Conservation (phyloP, 2,113 vertebrate genomes). For the Malaclemys terrapin region DNA sequence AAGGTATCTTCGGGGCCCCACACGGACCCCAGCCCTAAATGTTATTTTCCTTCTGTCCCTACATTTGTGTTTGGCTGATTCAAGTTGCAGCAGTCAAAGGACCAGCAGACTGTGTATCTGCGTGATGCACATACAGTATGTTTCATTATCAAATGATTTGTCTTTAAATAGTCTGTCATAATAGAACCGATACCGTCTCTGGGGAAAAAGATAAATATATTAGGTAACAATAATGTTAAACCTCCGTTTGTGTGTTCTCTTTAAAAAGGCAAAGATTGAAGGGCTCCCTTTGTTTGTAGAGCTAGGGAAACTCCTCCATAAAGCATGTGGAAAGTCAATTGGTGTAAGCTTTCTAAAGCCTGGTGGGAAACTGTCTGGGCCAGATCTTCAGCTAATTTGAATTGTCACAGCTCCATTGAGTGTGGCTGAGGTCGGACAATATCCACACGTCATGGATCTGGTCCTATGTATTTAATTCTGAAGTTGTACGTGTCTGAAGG, state of each 20-base stretch:
- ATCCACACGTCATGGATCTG: accelerated
- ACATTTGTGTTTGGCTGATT: background rate
- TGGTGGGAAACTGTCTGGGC: accelerated
- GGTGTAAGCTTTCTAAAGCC: background rate
- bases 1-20: background rate
- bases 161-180: background rate
- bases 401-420: background rate
- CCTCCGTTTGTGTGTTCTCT: background rate
- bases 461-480: background rate
- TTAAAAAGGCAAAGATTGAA: background rate
- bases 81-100: background rate
- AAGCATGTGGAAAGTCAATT: accelerated
- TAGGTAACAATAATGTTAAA: background rate
- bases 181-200: background rate
- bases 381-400: background rate
- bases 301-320: accelerated
- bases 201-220: background rate
- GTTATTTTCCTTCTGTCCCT: background rate
- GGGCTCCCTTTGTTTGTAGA: background rate
- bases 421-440: background rate
- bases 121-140: accelerated
- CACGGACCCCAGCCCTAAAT: background rate
- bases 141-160: background rate
- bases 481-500: background rate
- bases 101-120: background rate